These are phyloP conservation scores for Atherinosoma microstoma DNA, from an alignment of 2,797 vertebrate species.

Conservation along the genomic window DNA sequence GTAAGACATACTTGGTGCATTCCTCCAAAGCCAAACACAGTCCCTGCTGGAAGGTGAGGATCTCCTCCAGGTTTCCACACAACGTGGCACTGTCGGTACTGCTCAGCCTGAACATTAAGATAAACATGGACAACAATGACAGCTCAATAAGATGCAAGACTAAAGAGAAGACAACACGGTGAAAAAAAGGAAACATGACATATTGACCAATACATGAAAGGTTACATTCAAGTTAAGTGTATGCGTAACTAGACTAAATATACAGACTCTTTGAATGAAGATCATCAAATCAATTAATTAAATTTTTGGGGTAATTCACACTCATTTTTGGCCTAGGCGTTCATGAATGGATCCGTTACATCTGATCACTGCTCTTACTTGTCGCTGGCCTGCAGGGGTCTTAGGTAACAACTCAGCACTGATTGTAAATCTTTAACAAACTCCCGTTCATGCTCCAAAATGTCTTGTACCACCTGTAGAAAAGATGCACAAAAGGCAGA, in stretches of 20 bases:
- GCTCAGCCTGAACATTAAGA: conserved; percentile 82
- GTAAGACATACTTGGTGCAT: conserved; percentile 90
- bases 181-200: background rate
- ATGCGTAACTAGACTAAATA: background rate
- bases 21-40: conserved; percentile 94
- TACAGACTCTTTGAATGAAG: background rate
- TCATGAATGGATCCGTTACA: conserved; percentile 5
- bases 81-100: conserved; percentile 86
- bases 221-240: background rate
- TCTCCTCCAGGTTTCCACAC: conserved; percentile 94
- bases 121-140: background rate
- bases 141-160: background rate
- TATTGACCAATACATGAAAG: background rate
- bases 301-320: background rate
- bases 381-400: conserved; percentile 92
- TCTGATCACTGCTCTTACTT: conserved; percentile 86
- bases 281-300: background rate
- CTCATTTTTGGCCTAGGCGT: background rate
- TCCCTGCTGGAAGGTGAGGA: conserved; percentile 93
- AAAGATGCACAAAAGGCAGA: conserved; percentile 20
- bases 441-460: conserved; percentile 95
- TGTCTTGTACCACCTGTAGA: conserved; percentile 94
- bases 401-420: conserved; percentile 91
- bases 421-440: conserved; percentile 95
- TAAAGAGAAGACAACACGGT: background rate